Base-by-base conservation (phyloP, 2,113 vertebrate genomes). In the Semnopithecus entellus region DNA sequence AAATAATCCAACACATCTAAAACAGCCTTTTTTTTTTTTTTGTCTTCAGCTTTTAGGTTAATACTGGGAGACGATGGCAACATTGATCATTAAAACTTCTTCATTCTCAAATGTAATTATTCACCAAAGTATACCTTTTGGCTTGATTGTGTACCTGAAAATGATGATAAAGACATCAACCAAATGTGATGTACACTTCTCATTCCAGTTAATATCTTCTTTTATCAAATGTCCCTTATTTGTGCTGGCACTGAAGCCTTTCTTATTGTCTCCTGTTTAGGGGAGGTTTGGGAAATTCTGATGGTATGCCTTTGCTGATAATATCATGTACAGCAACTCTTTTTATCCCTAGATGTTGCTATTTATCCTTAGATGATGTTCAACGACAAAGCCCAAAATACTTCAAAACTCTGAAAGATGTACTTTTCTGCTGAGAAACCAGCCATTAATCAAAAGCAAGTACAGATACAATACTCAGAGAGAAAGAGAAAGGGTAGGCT, bases 321-420 rank as follows among this genome's bases (percentile, higher is more conserved):
- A 52, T 84, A 61, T n/a, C 35, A 40, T 30, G 30, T 91, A 90
- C 57, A 97, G 50, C 79, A 83, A 78, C 35, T 76, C 50, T 45
- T 94, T 88, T 79, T 80, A 95, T 96, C 96, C 55, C 72, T 96
- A 92, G 84, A 95, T 94, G 83, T 82, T 96, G 72, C 90, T 96
- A 20, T 97, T 95, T 98, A 72, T 86, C 73, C 23, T 96, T 45
- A 50, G 57, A 96, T 92, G 76, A 48, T 79, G 64, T 95, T 96
- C 84, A 70, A 57, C 96, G 96, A 97, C 94, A 97, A 96, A 97
- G 96, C 61, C 38, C 87, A 97, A 94, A 97, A 89, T 96, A 90
- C 97, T 96, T 84, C 89, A 86, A 57, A 96, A 97, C 70, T 96
- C 92, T 83, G 89, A 96, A 96, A 98, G 95, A 96, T 66, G 83